Percentiles rank a stretch among this genome's conserved stretches.
These are phyloP conservation scores for Junonia oenone DNA, from an alignment of 2,888 invertebrate genomes.

Conservation along the genomic window DNA sequence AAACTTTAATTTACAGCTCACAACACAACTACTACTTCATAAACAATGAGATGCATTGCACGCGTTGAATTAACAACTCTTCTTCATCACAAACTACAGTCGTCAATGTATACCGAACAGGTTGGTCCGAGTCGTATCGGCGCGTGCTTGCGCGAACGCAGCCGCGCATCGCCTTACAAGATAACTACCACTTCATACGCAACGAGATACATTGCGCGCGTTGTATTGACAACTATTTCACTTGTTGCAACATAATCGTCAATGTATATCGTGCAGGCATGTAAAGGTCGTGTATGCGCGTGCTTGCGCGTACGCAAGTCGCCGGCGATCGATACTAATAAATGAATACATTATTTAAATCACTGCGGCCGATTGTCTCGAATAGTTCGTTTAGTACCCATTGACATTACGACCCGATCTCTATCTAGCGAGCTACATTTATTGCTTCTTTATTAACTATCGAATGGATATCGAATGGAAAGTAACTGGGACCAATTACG, in stretches of 20 bases:
- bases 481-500: background rate
- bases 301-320: conserved; percentile 3
- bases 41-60: too few relatives aligned
- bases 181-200: background rate
- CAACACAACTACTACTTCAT: too few relatives aligned
- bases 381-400: conserved; percentile 3
- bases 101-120: background rate
- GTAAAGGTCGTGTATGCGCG: background rate
- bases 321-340: background rate
- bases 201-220: background rate
- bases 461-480: background rate
- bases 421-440: background rate
- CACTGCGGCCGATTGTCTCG: conserved; percentile 10
- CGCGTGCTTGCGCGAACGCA: too few relatives aligned
- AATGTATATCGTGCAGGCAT: background rate
- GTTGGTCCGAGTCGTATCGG: too few relatives aligned
- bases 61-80: too few relatives aligned
- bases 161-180: background rate
- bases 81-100: background rate
- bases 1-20: conserved; percentile 2
- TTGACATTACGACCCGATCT: conserved; percentile 7
- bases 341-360: conserved; percentile 6
- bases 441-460: conserved; percentile 7
- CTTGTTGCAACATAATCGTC: background rate
- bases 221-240: background rate